These are phyloP conservation scores for Calliopum simillimum DNA, from an alignment of 2,888 invertebrate genomes.

Conservation along the genomic window DNA sequence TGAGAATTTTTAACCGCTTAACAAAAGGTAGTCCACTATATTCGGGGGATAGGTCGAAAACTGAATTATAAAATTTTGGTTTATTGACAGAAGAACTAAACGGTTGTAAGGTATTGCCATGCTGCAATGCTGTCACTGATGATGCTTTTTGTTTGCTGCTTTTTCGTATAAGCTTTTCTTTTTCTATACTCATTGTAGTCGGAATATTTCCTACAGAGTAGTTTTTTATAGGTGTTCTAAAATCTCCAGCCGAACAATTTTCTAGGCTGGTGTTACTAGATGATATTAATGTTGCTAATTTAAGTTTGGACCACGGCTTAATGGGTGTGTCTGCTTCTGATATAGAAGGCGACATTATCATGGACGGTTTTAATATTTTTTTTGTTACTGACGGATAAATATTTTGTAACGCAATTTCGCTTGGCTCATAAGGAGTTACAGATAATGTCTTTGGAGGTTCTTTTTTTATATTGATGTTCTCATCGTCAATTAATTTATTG, in stretches of 20 bases:
- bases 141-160: no score
- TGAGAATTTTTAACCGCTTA: slow-evolving; percentile 87
- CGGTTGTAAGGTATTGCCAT: not conserved
- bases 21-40: slow-evolving; percentile 88
- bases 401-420: slow-evolving; percentile 62
- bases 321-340: slow-evolving; percentile 64
- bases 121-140: no score
- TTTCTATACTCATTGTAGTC: slow-evolving; percentile 44
- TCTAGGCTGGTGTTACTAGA: slow-evolving; percentile 64
- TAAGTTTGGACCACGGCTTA: slow-evolving; percentile 82
- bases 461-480: slow-evolving; percentile 65
- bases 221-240: slow-evolving; percentile 55
- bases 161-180: no score
- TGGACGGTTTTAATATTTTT: slow-evolving; percentile 54
- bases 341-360: slow-evolving; percentile 40
- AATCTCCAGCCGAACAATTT: slow-evolving; percentile 60
- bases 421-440: slow-evolving; percentile 34
- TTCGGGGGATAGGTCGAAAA: slow-evolving; percentile 88
- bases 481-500: slow-evolving; percentile 23
- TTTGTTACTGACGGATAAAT: slow-evolving; percentile 58
- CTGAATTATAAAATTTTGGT: slow-evolving; percentile 82
- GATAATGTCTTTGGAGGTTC: slow-evolving; percentile 57
- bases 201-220: slow-evolving; percentile 59
- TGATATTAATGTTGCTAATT: slow-evolving; percentile 73
- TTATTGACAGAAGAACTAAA: slow-evolving; percentile 37